Evolutionary conservation across 1,140 invertebrate genomes (phyloP), one percentile per base, ranked within the genome.

Genomic region (Penaeus chinensis): DNA sequence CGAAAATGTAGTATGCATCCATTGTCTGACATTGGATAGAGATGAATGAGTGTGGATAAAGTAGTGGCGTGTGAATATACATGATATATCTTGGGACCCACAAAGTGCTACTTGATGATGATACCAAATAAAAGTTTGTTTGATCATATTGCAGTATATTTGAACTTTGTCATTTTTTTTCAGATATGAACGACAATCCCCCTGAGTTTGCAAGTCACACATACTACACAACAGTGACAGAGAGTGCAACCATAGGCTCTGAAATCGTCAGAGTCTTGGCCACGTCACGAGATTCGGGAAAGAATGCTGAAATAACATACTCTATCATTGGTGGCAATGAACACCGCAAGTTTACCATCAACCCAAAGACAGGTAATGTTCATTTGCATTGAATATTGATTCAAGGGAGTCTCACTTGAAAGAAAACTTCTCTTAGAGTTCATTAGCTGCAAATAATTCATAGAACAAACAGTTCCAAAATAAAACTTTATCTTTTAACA

Each of bases 231-330:
- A 93, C 93, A 66, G 94, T 97, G 11, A 94, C 95, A 18, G 97
- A 98, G 93, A 91, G 90, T 85, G 94, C 95, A 90, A 93, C 95
- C 20, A 92, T 95, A 76, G 96, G 95, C 87, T 95, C 96, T 20
- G 95, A 96, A 91, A 94, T 99, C 11, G 94, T 96, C 8, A 93
- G 95, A 90, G 96, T 99, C 1, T 93, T 95, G 77, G 98, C 98
- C 1, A 96, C 96, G 0, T 98, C 98, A n/a, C 95, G 95, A 90
- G 98, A 99, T 92, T 95, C 95, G 37, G 98, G 98, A 20, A 94
- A 97, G 20, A 99, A 99, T 93, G 97, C 97, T 0, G 95, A 98
- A 91, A 96, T 99, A 47, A 95, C 95, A 54, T 99, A 99, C 92
- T 95, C 96, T 47, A 95, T 98, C 71, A 94, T 98, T 32, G 96